Percentiles rank a stretch among this genome's conserved stretches.
Evolutionary conservation across 2,797 vertebrate species (phyloP).

Genomic region (Lepilemur septentrionalis): DNA sequence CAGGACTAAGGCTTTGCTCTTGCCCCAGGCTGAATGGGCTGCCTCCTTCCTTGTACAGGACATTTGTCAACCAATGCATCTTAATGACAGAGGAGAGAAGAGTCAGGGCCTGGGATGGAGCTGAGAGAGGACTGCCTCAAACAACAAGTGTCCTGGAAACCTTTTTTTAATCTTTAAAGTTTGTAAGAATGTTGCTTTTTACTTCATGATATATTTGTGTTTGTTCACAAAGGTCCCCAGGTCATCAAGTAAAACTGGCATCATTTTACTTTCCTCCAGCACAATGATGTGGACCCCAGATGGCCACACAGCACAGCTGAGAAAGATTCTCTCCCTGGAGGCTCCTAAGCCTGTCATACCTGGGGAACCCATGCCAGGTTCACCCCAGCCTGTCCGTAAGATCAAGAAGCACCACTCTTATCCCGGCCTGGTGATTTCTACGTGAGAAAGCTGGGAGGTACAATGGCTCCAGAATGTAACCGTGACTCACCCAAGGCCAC

Average conservation of each 20-base stretch:
- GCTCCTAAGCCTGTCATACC: background rate
- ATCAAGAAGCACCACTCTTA: background rate
- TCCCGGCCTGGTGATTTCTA: background rate
- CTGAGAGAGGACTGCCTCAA: background rate
- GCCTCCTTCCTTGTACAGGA: background rate
- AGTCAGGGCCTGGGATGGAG: background rate
- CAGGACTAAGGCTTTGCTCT: background rate
- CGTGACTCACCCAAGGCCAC: too few species aligned
- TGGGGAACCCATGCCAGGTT: background rate
- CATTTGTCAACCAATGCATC: background rate
- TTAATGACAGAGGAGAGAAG: background rate
- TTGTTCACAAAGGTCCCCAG: background rate
- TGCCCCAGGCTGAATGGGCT: background rate
- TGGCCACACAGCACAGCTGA: rapidly evolving
- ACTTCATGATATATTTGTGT: background rate
- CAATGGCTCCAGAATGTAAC: rapidly evolving
- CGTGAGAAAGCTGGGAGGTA: background rate
- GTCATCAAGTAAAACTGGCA: background rate
- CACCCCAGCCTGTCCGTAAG: background rate
- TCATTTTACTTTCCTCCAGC: background rate
- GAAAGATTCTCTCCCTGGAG: background rate
- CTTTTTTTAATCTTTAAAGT: background rate
- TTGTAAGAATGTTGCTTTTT: background rate
- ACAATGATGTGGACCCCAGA: background rate
- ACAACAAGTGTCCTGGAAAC: background rate